A percentile compares a stretch with the other conserved stretches of the same genome.
phyloP scores from a whole-genome alignment of 2,113 vertebrate genomes.

The Thermophis baileyi region DNA sequence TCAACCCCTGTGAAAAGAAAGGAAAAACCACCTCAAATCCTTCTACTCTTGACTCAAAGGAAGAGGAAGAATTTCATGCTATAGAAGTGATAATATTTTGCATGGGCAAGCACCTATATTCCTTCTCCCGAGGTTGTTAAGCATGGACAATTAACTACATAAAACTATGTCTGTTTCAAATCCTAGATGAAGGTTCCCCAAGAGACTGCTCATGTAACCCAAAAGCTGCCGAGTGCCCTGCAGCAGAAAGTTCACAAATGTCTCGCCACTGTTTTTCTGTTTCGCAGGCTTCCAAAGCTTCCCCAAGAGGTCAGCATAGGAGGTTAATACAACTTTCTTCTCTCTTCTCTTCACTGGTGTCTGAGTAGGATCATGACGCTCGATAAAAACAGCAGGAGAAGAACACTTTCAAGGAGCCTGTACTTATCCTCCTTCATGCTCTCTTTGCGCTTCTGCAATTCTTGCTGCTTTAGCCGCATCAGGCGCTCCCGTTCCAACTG shows the following conservation, averaged over 20 bases:
- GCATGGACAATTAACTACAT: not conserved
- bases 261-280: too few relatives aligned
- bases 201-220: not conserved
- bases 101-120: not conserved
- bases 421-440: not conserved
- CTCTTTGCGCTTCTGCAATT: not conserved
- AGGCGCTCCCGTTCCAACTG: slow-evolving; percentile 71
- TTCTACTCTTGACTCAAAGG: not conserved
- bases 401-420: not conserved
- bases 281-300: not conserved
- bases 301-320: not conserved
- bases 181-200: not conserved
- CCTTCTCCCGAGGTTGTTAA: not conserved
- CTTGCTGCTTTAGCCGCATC: slow-evolving; percentile 46
- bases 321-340: too few relatives aligned
- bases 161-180: not conserved
- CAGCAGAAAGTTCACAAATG: too few relatives aligned
- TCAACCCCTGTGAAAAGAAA: not conserved
- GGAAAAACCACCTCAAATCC: not conserved
- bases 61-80: not conserved
- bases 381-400: slow-evolving; percentile 36
- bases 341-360: not conserved
- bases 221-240: too few relatives aligned
- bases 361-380: slow-evolving; percentile 66
- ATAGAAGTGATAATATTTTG: not conserved